phyloP scores from a whole-genome alignment of 1,140 invertebrate species.

The Drosophila lacteicornis region DNA sequence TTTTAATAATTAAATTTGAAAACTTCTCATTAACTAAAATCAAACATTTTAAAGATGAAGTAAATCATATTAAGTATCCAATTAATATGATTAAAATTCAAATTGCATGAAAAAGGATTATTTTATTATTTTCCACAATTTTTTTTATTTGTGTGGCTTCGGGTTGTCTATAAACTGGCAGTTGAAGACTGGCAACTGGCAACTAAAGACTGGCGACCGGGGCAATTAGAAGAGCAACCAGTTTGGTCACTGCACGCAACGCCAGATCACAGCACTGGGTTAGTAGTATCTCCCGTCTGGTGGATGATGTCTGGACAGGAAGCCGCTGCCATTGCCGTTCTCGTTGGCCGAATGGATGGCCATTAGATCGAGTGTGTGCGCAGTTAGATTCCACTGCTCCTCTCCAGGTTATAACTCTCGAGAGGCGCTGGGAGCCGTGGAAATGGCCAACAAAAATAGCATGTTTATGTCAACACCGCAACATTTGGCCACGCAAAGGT shows the following conservation, averaged over 20 bases:
- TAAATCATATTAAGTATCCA: too few relatives aligned
- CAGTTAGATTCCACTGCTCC: slow-evolving; percentile 36
- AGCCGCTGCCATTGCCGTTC: slow-evolving; percentile 43
- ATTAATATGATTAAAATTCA: neutral
- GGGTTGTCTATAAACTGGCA: slow-evolving; percentile 35
- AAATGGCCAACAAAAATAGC: slow-evolving; percentile 36
- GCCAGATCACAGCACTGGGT: slow-evolving; percentile 55
- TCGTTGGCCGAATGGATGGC: slow-evolving; percentile 19
- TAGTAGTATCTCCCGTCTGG: slow-evolving; percentile 68
- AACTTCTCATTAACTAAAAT: too few relatives aligned
- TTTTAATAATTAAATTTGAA: too few relatives aligned
- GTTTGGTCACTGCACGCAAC: slow-evolving; percentile 71
- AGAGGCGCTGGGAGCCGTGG: slow-evolving; percentile 4
- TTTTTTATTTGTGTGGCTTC: slow-evolving; percentile 1
- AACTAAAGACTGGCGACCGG: slow-evolving; percentile 27
- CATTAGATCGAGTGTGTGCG: slow-evolving; percentile 60
- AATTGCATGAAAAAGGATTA: neutral
- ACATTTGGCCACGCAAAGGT: slow-evolving; percentile 43
- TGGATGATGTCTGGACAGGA: slow-evolving; percentile 42
- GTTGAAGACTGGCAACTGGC: slow-evolving; percentile 8
- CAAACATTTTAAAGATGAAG: neutral
- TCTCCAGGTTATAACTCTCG: slow-evolving; percentile 35
- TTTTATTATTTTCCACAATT: neutral
- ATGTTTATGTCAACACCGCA: slow-evolving; percentile 62
- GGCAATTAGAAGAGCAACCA: slow-evolving; percentile 78